These are phyloP conservation scores for Bacillus rossius DNA, from an alignment of 1,140 invertebrate genomes.

Conservation along the genomic window DNA sequence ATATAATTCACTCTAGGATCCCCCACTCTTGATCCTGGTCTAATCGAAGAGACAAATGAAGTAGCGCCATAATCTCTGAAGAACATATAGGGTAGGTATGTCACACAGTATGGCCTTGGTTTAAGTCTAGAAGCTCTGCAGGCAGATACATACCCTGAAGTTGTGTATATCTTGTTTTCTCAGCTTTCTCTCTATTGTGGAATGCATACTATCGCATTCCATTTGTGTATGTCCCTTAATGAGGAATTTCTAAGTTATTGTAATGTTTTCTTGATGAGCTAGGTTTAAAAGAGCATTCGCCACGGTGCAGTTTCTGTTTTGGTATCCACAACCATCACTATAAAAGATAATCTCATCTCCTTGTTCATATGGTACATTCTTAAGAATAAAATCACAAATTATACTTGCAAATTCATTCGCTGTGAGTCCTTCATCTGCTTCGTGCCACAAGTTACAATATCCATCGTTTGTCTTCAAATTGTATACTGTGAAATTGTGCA, in stretches of 20 bases:
- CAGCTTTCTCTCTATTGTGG: conserved; percentile 21
- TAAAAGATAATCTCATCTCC: conserved; percentile 22
- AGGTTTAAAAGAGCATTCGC: conserved; percentile 33
- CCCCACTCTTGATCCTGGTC: no score
- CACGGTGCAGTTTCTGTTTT: conserved; percentile 35
- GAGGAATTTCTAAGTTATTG: conserved; percentile 39
- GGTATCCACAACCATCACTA: conserved; percentile 33
- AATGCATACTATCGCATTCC: conserved; percentile 39
- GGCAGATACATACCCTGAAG: no score
- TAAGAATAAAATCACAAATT: background rate
- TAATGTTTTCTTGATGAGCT: conserved; percentile 24
- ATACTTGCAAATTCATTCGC: conserved; percentile 29
- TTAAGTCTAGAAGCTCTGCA: no score
- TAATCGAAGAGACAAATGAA: no score
- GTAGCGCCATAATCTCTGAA: no score
- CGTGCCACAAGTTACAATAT: conserved; percentile 34
- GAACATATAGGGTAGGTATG: no score
- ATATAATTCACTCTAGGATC: no score
- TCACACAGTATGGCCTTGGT: no score
- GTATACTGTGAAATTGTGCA: conserved; percentile 37
- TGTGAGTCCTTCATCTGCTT: conserved; percentile 28
- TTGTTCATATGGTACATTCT: no score
- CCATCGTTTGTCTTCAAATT: conserved; percentile 27
- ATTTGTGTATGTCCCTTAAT: conserved; percentile 41
- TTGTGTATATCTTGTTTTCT: background rate